These are phyloP conservation scores for Melierax canorus DNA, from an alignment of 2,113 vertebrate species.

Conservation along the genomic window DNA sequence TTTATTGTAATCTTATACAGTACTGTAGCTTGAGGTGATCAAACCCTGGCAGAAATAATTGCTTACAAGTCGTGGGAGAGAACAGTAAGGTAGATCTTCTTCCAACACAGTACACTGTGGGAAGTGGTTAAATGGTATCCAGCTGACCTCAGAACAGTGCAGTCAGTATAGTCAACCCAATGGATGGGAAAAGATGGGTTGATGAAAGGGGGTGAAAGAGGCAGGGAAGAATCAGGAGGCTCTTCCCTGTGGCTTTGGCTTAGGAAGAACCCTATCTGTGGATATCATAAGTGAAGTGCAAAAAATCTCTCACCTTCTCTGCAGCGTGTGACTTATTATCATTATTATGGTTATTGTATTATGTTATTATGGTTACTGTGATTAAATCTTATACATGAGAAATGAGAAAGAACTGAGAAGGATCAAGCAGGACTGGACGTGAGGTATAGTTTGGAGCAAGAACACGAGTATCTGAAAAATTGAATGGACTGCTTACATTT, in stretches of 20 bases:
- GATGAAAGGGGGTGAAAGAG: not conserved
- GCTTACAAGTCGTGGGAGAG: not conserved
- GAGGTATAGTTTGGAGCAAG: not conserved
- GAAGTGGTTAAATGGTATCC: not conserved
- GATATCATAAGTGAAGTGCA: not conserved
- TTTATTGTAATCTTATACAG: not conserved
- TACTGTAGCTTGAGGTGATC: not conserved
- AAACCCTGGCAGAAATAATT: not conserved
- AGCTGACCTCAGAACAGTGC: not conserved
- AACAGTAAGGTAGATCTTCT: not conserved
- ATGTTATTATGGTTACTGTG: not conserved
- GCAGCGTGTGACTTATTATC: not conserved
- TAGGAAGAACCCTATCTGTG: not conserved
- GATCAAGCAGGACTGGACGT: not conserved
- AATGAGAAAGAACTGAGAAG: not conserved
- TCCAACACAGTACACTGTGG: not conserved
- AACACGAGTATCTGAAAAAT: not conserved
- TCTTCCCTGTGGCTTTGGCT: not conserved
- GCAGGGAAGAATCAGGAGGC: not conserved
- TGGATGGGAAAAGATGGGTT: not conserved
- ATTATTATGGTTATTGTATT: not conserved
- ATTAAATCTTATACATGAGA: not conserved
- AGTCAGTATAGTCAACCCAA: fast-evolving
- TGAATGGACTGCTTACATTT: not conserved
- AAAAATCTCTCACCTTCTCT: not conserved